Conservation (phyloP, 1,140 invertebrate species). For the Episyrphus balteatus region DNA sequence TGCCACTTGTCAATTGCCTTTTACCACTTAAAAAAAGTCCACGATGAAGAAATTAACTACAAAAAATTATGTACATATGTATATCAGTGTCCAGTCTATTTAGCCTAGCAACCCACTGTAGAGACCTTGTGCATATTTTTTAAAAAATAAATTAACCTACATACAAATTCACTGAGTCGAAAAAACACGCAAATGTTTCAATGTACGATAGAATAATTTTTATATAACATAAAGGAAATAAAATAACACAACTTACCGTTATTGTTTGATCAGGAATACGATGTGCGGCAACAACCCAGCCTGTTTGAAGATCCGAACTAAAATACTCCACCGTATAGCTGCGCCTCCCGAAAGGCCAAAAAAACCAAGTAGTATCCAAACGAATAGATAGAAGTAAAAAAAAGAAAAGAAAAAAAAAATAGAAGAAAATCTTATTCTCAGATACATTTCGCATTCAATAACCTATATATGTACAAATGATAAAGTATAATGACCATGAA, state of each 20-base stretch:
- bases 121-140: no score
- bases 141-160: no score
- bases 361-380: background rate
- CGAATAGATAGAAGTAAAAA: background rate
- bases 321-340: slow-evolving; percentile 82
- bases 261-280: slow-evolving; percentile 54
- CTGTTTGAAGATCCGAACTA: slow-evolving; percentile 66
- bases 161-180: no score
- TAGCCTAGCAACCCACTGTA: no score
- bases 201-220: background rate
- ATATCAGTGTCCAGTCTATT: no score
- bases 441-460: background rate
- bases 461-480: background rate
- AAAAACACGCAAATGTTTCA: no score
- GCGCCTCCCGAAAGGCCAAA: slow-evolving; percentile 13
- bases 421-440: slow-evolving; percentile 1
- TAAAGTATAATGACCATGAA: background rate
- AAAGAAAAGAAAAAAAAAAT: slow-evolving; percentile 6
- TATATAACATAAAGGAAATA: background rate
- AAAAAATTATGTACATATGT: no score
- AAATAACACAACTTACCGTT: slow-evolving; percentile 41
- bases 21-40: no score
- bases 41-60: no score
- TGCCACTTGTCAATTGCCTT: no score
- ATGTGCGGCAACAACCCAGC: slow-evolving; percentile 67